Base-by-base conservation (phyloP, 53 echinoderm and acorn worm genomes). In the Henricia sp. region DNA sequence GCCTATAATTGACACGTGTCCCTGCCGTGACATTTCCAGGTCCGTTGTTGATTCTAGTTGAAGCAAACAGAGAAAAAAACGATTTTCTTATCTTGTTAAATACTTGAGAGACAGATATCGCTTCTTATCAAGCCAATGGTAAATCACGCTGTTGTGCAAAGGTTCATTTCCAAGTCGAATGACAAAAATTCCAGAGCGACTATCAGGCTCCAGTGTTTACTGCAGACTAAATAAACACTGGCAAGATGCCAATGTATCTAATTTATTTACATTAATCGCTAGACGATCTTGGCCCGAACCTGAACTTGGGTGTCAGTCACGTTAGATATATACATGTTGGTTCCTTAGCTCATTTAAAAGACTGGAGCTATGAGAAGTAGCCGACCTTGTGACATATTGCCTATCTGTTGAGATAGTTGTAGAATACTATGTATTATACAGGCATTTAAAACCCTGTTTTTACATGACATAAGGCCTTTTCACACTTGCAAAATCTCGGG, bases 211-310 rank as follows among this genome's bases (percentile, higher is more conserved):
- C 39, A 27, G n/a, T 62, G 80, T 80, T 80, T 64, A 80, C 64
- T 63, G n/a, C 36, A 80, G 80, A 63, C 64, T 80, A 80, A 80
- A 80, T 80, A 80, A 80, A 80, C 64, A 80, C 21, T 57, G 64
- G 64, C 65, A 64, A 35, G 32, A 63, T 80, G 64, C 64, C 80
- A 80, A 9, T 11, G 48, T 64, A 48, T 80, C 63, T 20, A 57
- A 48, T 64, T 80, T 65, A 65, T 64, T 80, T 80, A 80, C 50
- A 46, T 42, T 80, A 74, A 25, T 19, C 33, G 24, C 42, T 35
- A 51, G 46, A 76, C 39, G 38, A 56, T 57, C 57, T 57, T 42
- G 37, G 29, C 76, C 76, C 42, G 8, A 13, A 27, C 6, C 0
- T 57, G 76, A 76, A 76, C 76, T 59, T 57, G 27, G n/a, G 21